Base-by-base conservation (phyloP, 2,113 vertebrate species). In the Mormoops blainvillei region DNA sequence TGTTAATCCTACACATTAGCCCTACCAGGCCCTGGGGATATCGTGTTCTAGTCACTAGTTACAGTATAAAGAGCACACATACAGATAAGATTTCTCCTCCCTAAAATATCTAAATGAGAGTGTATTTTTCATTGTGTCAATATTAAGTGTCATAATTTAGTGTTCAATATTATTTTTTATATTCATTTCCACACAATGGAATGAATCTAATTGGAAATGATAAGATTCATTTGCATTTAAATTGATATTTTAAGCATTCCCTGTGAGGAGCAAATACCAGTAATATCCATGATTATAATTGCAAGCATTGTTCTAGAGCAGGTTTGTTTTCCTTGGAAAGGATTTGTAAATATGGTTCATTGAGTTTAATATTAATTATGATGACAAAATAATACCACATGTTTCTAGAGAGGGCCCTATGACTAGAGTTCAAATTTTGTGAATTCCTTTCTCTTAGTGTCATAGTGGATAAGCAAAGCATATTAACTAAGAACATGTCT, bases 181-280 rank as follows among this genome's bases (percentile, higher is more conserved):
- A 97, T 97, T 97, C 95, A 96, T 96, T 94, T 96, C 63, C 94
- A 92, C 61, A 96, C 77, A 94, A 82, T 94, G 43, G 68, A 54
- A 89, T 78, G 70, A 92, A 65, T 88, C 77, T 97, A 95, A 97
- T 97, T 97, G 95, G 85, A 85, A 94, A 88, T 28, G 58, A 91
- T 96, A 97, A 94, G 63, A 90, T 96, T 93, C 92, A 96, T 97
- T 97, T 97, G 96, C 95, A 98, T 97, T 96, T 97, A 97, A 96
- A 95, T 98, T 67, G 96, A 81, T 70, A 84, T 97, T 97, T 95
- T 76, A 95, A 86, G 70, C 16, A 41, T 85, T 93, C 84, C 67
- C 81, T 94, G 52, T 87, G 92, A 97, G 78, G 71, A 95, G 54
- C 76, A 61, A 68, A 85, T 70, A 58, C 24, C 10, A 10, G 56